Percentiles rank a stretch among this genome's conserved stretches.
Conservation (phyloP, 2,888 invertebrate species). For the Trichopoda pennipes region DNA sequence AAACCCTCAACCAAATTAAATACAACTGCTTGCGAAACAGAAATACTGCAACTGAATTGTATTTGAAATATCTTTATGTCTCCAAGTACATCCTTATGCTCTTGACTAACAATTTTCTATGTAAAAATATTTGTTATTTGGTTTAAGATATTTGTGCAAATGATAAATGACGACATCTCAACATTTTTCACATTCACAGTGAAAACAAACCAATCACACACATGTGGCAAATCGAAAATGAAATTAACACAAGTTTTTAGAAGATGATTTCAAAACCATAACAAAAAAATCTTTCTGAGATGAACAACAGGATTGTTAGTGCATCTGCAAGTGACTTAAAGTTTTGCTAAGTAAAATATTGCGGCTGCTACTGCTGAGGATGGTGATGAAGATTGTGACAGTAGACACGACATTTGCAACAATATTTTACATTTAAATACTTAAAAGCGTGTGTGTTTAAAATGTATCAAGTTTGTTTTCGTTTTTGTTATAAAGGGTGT, state of each 20-base stretch:
- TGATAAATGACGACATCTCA: conserved; percentile 77
- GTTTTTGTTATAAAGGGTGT: too few species aligned
- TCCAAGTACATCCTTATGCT: background rate
- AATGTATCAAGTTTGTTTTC: conserved; percentile 1
- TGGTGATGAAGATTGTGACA: conserved; percentile 35
- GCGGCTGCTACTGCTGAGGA: conserved; percentile 2
- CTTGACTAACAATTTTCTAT: background rate
- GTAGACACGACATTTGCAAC: conserved; percentile 46
- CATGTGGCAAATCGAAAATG: conserved; percentile 76
- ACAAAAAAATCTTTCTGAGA: conserved; percentile 16
- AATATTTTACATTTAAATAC: conserved; percentile 29
- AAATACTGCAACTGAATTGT: conserved; percentile 50
- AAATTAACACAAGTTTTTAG: conserved; percentile 73
- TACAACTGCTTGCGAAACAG: conserved; percentile 24
- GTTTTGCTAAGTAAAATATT: conserved; percentile 13
- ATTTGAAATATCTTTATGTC: conserved; percentile 15
- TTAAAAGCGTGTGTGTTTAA: conserved; percentile 12
- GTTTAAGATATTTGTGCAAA: conserved; percentile 70
- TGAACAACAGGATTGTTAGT: conserved; percentile 18
- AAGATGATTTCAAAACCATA: conserved; percentile 32
- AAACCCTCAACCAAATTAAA: conserved; percentile 18
- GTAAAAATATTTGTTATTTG: conserved; percentile 44
- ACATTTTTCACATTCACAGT: conserved; percentile 72
- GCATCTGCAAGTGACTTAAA: conserved; percentile 50
- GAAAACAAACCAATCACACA: too few species aligned